A percentile compares a stretch with the other conserved stretches of the same genome.
These are phyloP conservation scores for Eupithecia inturbata DNA, from an alignment of 2,888 invertebrate species.

Conservation along the genomic window DNA sequence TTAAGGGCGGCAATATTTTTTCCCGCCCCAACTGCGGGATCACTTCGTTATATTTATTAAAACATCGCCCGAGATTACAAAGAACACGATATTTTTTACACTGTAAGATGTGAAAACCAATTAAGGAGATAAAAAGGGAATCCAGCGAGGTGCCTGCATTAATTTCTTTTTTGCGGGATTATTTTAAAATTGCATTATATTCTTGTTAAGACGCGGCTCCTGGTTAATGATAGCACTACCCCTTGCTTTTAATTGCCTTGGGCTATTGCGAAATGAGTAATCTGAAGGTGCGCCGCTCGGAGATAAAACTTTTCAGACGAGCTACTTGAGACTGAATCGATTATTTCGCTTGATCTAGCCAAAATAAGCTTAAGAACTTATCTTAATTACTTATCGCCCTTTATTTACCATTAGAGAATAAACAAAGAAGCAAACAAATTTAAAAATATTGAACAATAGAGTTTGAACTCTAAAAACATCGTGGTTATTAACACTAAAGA, in stretches of 20 bases:
- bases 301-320: slow-evolving; percentile 70
- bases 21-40: slow-evolving; percentile 66
- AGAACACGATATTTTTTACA: slow-evolving; percentile 84
- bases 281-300: slow-evolving; percentile 72
- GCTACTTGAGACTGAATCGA: slow-evolving; percentile 20
- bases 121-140: slow-evolving; percentile 84
- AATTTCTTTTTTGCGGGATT: slow-evolving; percentile 84
- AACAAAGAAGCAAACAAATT: background rate
- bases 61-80: slow-evolving; percentile 84
- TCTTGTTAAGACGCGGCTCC: slow-evolving; percentile 81
- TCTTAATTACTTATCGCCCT: slow-evolving; percentile 35
- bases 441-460: background rate
- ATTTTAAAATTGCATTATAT: slow-evolving; percentile 85
- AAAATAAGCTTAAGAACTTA: slow-evolving; percentile 40
- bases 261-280: slow-evolving; percentile 84
- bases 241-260: slow-evolving; percentile 82
- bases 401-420: background rate
- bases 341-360: slow-evolving; percentile 41
- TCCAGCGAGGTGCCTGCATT: slow-evolving; percentile 83
- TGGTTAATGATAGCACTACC: slow-evolving; percentile 83
- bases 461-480: background rate
- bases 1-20: slow-evolving; percentile 81
- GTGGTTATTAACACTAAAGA: background rate
- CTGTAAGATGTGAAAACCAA: slow-evolving; percentile 85
- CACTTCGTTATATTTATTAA: slow-evolving; percentile 85